Evolutionary conservation across 2,888 invertebrate genomes (phyloP).

Genomic region (Venusia cambrica): DNA sequence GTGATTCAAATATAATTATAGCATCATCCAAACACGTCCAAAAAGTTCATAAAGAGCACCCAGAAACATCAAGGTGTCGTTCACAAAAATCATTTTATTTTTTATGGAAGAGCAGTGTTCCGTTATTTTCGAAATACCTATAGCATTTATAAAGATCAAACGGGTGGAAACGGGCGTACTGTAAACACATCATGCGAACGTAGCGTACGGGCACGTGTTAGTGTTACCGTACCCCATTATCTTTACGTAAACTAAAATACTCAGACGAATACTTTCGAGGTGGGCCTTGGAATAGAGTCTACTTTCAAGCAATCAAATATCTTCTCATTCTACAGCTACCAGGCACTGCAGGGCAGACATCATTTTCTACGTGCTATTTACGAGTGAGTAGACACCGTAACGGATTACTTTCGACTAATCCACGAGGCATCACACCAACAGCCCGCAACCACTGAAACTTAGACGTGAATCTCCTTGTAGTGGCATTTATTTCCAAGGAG

Average conservation of each 20-base stretch:
- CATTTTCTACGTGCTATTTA: too few species aligned
- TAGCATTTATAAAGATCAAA: slow-evolving; percentile 81
- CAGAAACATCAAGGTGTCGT: slow-evolving; percentile 72
- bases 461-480: too few species aligned
- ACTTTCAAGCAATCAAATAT: too few species aligned
- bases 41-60: slow-evolving; percentile 64
- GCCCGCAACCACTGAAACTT: too few species aligned
- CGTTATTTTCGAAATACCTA: slow-evolving; percentile 77
- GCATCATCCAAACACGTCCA: too few species aligned
- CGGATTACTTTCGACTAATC: too few species aligned
- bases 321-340: too few species aligned
- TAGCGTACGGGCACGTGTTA: slow-evolving; percentile 31
- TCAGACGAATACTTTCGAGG: slow-evolving; percentile 24
- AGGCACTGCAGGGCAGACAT: too few species aligned
- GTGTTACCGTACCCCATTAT: slow-evolving; percentile 41
- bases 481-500: too few species aligned
- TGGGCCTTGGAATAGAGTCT: slow-evolving; percentile 22
- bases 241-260: slow-evolving; percentile 36
- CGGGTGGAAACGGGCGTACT: slow-evolving; percentile 71
- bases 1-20: slow-evolving; percentile 58
- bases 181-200: slow-evolving; percentile 70
- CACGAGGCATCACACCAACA: too few species aligned
- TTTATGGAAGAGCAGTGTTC: slow-evolving; percentile 66
- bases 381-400: too few species aligned
- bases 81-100: slow-evolving; percentile 73